Conservation (phyloP, 2,113 vertebrate species). For the Anhinga rufa region DNA sequence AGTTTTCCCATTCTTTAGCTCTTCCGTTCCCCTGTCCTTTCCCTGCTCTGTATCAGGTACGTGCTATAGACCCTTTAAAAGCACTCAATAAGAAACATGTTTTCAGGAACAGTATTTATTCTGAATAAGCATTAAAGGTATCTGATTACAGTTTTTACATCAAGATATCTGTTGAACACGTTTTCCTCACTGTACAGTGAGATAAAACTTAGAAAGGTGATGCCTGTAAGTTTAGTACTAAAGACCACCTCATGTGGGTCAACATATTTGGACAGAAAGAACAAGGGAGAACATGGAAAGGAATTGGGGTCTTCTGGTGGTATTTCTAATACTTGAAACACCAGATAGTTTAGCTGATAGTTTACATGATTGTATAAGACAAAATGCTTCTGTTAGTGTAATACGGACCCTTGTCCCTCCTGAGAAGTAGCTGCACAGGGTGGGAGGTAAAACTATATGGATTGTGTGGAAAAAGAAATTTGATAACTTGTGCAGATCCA, state of each 20-base stretch:
- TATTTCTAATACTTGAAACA: neutral
- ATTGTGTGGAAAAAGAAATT: neutral
- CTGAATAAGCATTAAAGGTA: neutral
- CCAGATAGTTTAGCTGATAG: neutral
- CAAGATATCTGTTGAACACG: accelerated
- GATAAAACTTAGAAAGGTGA: neutral
- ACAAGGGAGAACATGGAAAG: neutral
- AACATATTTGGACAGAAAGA: neutral
- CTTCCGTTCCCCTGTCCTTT: neutral
- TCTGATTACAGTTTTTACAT: neutral
- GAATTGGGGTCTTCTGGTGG: neutral
- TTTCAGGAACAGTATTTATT: neutral
- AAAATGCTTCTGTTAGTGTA: neutral
- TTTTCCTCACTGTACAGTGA: neutral
- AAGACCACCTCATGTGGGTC: neutral
- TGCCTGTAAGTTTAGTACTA: neutral
- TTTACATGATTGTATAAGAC: neutral
- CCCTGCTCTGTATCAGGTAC: neutral
- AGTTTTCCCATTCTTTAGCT: neutral
- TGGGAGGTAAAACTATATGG: neutral
- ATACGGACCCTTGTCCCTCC: neutral
- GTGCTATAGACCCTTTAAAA: neutral
- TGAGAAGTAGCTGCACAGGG: neutral
- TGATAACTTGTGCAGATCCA: neutral
- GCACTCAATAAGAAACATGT: neutral